A percentile compares a stretch with the other conserved stretches of the same genome.
phyloP scores from a whole-genome alignment of 2,888 invertebrate genomes.

The Drosophila silvestris region DNA sequence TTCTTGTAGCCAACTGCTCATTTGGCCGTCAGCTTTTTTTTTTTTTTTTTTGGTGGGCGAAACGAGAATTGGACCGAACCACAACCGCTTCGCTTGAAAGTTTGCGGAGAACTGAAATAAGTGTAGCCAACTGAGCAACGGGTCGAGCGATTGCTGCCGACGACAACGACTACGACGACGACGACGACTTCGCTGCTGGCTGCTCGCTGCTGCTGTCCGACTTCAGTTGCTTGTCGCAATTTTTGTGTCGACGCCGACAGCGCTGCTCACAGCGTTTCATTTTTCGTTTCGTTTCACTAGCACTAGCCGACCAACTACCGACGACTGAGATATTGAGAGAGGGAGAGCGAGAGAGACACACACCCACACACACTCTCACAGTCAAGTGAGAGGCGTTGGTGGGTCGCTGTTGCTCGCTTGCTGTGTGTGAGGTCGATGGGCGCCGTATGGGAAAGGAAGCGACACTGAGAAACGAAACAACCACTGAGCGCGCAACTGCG shows the following conservation, averaged over 20 bases:
- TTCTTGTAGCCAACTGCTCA: conserved; percentile 56
- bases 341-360: conserved; percentile 30
- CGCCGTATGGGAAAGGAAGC: conserved; percentile 68
- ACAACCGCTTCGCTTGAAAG: conserved; percentile 81
- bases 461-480: conserved; percentile 58
- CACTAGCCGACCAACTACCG: conserved; percentile 14
- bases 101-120: conserved; percentile 78
- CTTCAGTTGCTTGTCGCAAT: conserved; percentile 52
- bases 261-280: conserved; percentile 71
- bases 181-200: conserved; percentile 20
- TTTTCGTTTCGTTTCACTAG: conserved; percentile 72
- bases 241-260: conserved; percentile 60
- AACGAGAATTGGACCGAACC: conserved; percentile 53
- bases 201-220: conserved; percentile 47
- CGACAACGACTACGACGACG: conserved; percentile 20
- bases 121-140: conserved; percentile 55
- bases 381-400: conserved; percentile 48
- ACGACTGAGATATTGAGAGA: conserved; percentile 3
- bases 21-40: conserved; percentile 48
- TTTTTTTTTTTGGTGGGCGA: conserved; percentile 39
- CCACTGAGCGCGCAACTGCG: conserved; percentile 67
- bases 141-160: conserved; percentile 44
- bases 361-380: conserved; percentile 58
- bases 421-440: conserved; percentile 70
- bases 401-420: conserved; percentile 13